Evolutionary conservation across 2,888 invertebrate genomes (phyloP).

Genomic region (Hypselothyrea guttata): DNA sequence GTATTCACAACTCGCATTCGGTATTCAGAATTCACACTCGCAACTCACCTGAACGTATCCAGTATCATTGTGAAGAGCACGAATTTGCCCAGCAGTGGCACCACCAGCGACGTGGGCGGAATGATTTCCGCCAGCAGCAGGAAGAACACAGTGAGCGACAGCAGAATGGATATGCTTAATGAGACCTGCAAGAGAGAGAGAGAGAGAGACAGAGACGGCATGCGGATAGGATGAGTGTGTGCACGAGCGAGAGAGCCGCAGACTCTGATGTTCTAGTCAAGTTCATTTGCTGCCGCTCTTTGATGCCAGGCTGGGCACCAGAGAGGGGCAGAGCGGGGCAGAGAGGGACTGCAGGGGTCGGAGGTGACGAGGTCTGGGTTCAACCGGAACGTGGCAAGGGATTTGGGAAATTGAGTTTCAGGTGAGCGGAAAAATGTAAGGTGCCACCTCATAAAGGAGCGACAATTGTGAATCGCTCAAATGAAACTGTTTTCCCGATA

Average conservation of each 20-base stretch:
- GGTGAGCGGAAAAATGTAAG: constrained; percentile 47
- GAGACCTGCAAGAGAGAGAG: constrained; percentile 86
- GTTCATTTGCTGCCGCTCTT: constrained; percentile 38
- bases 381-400: constrained; percentile 36
- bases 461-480: constrained; percentile 47
- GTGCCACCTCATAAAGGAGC: constrained; percentile 43
- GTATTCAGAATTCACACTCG: constrained; percentile 21
- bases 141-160: constrained; percentile 98
- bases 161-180: constrained; percentile 96
- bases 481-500: constrained; percentile 42
- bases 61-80: constrained; percentile 98
- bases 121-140: constrained; percentile 94
- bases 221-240: constrained; percentile 9
- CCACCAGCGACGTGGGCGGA: constrained; percentile 95
- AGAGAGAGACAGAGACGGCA: constrained; percentile 71
- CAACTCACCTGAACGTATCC: constrained; percentile 93
- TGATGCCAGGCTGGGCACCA: constrained; percentile 6
- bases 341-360: neutral
- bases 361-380: constrained; percentile 1
- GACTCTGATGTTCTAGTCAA: constrained; percentile 37
- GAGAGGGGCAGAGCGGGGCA: neutral
- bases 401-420: constrained; percentile 54
- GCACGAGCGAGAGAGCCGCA: neutral
- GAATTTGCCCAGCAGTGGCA: constrained; percentile 96
- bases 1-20: constrained; percentile 30